Evolutionary conservation across 2,888 invertebrate genomes (phyloP).

Genomic region (Hydrotaea cyrtoneurina): DNA sequence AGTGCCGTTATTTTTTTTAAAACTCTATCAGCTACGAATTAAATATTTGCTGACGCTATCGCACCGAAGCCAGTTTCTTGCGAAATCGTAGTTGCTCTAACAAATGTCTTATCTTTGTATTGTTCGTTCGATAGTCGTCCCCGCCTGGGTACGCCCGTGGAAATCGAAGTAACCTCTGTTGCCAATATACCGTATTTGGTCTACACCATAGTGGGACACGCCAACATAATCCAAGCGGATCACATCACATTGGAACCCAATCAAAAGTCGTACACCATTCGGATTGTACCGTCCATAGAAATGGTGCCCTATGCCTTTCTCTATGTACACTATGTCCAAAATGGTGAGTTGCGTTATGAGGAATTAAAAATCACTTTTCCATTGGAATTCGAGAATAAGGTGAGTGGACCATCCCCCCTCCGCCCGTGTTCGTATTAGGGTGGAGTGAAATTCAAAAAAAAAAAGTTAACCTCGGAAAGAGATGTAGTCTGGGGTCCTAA

Average conservation of each 20-base stretch:
- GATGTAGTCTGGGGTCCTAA: too few relatives aligned
- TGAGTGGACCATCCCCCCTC: not conserved
- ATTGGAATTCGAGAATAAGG: slow-evolving; percentile 48
- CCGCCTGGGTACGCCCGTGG: slow-evolving; percentile 34
- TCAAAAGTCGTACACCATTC: slow-evolving; percentile 44
- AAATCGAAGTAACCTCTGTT: slow-evolving; percentile 47
- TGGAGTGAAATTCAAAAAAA: too few relatives aligned
- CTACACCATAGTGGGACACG: slow-evolving; percentile 49
- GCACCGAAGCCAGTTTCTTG: too few relatives aligned
- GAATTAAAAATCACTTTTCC: slow-evolving; percentile 42
- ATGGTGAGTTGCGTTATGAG: slow-evolving; percentile 54
- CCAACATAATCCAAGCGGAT: slow-evolving; percentile 23
- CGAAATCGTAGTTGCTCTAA: too few relatives aligned
- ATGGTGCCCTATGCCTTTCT: slow-evolving; percentile 51
- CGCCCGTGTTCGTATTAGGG: too few relatives aligned
- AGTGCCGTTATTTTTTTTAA: too few relatives aligned
- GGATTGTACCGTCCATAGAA: slow-evolving; percentile 53
- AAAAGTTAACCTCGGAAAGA: too few relatives aligned
- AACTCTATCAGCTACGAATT: too few relatives aligned
- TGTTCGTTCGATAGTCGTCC: not conserved
- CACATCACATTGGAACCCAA: slow-evolving; percentile 34
- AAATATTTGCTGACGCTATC: too few relatives aligned
- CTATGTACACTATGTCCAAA: slow-evolving; percentile 50
- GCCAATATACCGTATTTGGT: slow-evolving; percentile 44
- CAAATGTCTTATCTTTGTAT: not conserved